phyloP scores from a whole-genome alignment of 2,113 vertebrate genomes.

The Python bivittatus region DNA sequence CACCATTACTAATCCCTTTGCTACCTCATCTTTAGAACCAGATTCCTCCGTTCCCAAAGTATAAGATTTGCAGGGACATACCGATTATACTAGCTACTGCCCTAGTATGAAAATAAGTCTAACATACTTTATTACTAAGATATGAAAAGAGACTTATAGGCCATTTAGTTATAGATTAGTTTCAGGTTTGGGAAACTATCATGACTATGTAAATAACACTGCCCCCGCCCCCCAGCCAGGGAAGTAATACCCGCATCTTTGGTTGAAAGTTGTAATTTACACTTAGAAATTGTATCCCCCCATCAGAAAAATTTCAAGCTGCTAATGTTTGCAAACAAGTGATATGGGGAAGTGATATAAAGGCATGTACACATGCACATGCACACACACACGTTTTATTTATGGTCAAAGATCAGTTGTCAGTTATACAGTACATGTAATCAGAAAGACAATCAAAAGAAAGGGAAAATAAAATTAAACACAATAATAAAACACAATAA shows the following conservation, averaged over 20 bases:
- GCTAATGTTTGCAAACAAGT: background rate
- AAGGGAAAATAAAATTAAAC: background rate
- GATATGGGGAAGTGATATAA: background rate
- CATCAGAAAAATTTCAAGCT: background rate
- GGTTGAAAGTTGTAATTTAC: background rate
- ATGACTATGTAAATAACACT: background rate
- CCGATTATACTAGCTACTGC: background rate
- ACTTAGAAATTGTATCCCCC: background rate
- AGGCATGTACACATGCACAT: no score
- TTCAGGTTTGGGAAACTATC: background rate
- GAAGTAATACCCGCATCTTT: background rate
- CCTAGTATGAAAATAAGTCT: background rate
- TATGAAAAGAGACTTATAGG: background rate
- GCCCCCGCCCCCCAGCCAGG: background rate
- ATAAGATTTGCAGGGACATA: background rate
- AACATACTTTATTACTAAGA: background rate
- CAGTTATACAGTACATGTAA: background rate
- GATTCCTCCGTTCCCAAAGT: background rate
- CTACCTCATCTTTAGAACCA: background rate
- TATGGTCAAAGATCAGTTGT: background rate
- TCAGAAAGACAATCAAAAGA: background rate
- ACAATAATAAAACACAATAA: background rate
- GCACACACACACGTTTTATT: background rate
- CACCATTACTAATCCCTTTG: background rate
- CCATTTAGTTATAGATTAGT: background rate